Evolutionary conservation across 2,113 vertebrate genomes (phyloP).

Genomic region (Thamnaconus septentrionalis): DNA sequence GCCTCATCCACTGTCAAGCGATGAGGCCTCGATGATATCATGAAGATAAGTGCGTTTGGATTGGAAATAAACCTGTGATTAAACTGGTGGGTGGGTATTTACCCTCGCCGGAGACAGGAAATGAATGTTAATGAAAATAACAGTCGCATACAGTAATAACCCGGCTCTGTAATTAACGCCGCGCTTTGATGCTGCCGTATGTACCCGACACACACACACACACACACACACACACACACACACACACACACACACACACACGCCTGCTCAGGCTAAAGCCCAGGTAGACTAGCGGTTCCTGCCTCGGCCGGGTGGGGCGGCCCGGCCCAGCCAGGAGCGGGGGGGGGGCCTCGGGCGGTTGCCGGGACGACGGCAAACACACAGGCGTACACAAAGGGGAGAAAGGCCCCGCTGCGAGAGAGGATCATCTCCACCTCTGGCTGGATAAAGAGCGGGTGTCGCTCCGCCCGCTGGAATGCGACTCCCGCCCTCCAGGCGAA

Average conservation of each 20-base stretch:
- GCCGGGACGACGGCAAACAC: slow-evolving; percentile 67
- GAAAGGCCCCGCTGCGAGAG: slow-evolving; percentile 43
- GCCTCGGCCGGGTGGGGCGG: slow-evolving; percentile 33
- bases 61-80: slow-evolving; percentile 89
- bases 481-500: slow-evolving; percentile 59
- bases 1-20: slow-evolving; percentile 69
- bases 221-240: slow-evolving; percentile 54
- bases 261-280: slow-evolving; percentile 56
- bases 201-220: slow-evolving; percentile 49
- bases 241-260: slow-evolving; percentile 53
- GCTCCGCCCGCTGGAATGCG: slow-evolving; percentile 54
- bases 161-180: slow-evolving; percentile 81
- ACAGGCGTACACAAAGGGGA: slow-evolving; percentile 57
- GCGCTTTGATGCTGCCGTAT: slow-evolving; percentile 70
- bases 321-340: slow-evolving; percentile 30
- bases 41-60: slow-evolving; percentile 78
- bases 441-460: slow-evolving; percentile 54
- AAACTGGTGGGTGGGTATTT: slow-evolving; percentile 84
- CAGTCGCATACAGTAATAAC: slow-evolving; percentile 79
- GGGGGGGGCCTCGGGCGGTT: slow-evolving; percentile 17
- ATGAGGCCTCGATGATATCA: slow-evolving; percentile 83
- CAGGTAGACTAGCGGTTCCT: slow-evolving; percentile 57
- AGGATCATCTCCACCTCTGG: slow-evolving; percentile 66
- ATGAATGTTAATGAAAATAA: slow-evolving; percentile 93
- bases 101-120: slow-evolving; percentile 83